Conservation (phyloP, 1,140 invertebrate genomes). For the Phocides pigmalion region DNA sequence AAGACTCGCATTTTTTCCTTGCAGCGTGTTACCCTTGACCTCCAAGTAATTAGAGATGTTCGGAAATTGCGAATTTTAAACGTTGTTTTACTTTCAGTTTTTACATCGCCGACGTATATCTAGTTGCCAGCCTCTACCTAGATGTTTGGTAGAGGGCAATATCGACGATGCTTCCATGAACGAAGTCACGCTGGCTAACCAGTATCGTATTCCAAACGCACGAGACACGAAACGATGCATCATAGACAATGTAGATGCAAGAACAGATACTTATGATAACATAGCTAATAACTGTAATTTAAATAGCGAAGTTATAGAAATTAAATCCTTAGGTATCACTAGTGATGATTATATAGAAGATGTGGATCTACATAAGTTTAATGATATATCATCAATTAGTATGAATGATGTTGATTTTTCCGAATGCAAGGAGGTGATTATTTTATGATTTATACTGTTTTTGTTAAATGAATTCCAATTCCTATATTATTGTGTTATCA, state of each 20-base stretch:
- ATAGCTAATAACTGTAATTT: conserved; percentile 42
- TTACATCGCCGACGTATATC: conserved; percentile 69
- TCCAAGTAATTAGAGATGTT: conserved; percentile 32
- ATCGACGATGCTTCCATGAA: conserved; percentile 62
- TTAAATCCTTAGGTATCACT: conserved; percentile 60
- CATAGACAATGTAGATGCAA: conserved; percentile 38
- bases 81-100: conserved; percentile 56
- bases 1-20: conserved; percentile 1
- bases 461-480: no score
- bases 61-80: conserved; percentile 2
- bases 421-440: conserved; percentile 66
- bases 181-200: conserved; percentile 46
- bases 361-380: conserved; percentile 42
- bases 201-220: conserved; percentile 21
- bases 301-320: conserved; percentile 43
- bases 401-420: conserved; percentile 71
- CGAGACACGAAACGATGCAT: conserved; percentile 39
- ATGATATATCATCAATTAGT: conserved; percentile 55
- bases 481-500: no score
- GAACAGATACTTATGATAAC: conserved; percentile 34
- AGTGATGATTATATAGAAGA: conserved; percentile 74
- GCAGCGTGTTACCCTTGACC: conserved; percentile 38
- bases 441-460: conserved; percentile 5
- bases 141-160: conserved; percentile 51
- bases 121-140: conserved; percentile 62